Percentiles rank a stretch among this genome's conserved stretches.
Conservation (phyloP, 2,113 vertebrate genomes). For the Oriolus oriolus region DNA sequence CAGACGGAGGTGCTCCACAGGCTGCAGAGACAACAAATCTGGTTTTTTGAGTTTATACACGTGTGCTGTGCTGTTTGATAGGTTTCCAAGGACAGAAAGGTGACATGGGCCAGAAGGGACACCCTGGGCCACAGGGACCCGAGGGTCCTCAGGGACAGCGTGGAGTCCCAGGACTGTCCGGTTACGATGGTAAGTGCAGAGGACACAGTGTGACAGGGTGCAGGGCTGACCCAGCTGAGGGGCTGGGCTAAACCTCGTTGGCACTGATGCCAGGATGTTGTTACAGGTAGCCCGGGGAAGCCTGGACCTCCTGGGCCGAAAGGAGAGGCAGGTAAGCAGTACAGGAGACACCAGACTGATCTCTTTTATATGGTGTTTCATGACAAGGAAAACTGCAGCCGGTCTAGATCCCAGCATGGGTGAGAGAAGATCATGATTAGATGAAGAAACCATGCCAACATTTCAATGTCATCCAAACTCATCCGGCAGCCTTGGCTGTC, state of each 20-base stretch:
- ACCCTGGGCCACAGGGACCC: background rate
- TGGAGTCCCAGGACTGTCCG: slow-evolving; percentile 39
- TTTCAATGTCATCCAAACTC: background rate
- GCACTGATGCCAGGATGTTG: background rate
- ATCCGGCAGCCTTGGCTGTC: background rate
- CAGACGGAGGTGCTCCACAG: background rate
- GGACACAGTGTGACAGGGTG: background rate
- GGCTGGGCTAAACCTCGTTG: accelerated
- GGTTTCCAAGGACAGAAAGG: slow-evolving; percentile 62
- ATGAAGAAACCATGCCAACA: background rate
- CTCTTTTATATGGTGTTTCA: background rate
- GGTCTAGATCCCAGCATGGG: background rate
- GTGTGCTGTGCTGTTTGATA: background rate
- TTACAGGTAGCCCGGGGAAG: slow-evolving; percentile 54
- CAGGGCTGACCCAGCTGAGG: background rate
- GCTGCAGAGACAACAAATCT: background rate
- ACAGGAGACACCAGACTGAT: background rate
- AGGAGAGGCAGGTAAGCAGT: slow-evolving; percentile 67
- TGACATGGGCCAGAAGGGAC: slow-evolving; percentile 46
- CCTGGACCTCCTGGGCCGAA: slow-evolving; percentile 58
- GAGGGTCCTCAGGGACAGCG: slow-evolving; percentile 28
- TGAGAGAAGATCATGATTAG: background rate
- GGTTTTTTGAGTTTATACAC: accelerated
- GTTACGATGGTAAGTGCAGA: slow-evolving; percentile 46
- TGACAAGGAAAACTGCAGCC: background rate